Conservation (phyloP, 2,113 vertebrate genomes). For the Pipra filicauda region DNA sequence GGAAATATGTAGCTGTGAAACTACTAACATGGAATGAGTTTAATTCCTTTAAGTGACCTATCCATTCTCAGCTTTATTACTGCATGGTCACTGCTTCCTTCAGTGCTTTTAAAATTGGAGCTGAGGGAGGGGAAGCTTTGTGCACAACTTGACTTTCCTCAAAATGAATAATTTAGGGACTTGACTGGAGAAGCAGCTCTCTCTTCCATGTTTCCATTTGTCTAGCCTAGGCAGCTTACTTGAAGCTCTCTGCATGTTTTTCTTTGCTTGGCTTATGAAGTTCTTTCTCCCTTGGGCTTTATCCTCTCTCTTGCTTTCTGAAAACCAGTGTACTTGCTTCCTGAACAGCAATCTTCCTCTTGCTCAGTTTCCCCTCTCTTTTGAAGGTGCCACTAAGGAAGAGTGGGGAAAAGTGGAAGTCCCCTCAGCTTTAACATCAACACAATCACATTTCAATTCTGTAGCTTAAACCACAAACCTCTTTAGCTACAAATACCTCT, state of each 20-base stretch:
- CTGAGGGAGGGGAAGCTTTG: background rate
- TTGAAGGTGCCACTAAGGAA: background rate
- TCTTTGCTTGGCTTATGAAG: background rate
- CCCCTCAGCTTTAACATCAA: background rate
- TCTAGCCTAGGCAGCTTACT: background rate
- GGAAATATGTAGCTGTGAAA: slow-evolving; percentile 15
- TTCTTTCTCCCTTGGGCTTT: background rate
- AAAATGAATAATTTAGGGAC: background rate
- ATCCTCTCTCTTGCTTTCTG: background rate
- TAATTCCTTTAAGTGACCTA: slow-evolving; percentile 32
- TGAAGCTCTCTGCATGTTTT: background rate
- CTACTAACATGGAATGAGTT: slow-evolving; percentile 20
- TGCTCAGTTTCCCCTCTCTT: background rate
- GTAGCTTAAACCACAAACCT: background rate
- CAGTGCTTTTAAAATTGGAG: background rate
- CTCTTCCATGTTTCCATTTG: background rate
- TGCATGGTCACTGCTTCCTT: background rate
- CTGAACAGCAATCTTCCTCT: background rate
- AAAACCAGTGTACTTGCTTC: background rate
- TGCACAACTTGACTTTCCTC: background rate
- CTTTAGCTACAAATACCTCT: background rate
- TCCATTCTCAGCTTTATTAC: slow-evolving; percentile 35
- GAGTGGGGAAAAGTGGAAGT: background rate
- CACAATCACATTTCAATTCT: background rate
- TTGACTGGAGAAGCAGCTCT: background rate